Evolutionary conservation across 1,140 invertebrate genomes (phyloP), one percentile per base, ranked within the genome.

Genomic region (Ostrea denselamellosa): DNA sequence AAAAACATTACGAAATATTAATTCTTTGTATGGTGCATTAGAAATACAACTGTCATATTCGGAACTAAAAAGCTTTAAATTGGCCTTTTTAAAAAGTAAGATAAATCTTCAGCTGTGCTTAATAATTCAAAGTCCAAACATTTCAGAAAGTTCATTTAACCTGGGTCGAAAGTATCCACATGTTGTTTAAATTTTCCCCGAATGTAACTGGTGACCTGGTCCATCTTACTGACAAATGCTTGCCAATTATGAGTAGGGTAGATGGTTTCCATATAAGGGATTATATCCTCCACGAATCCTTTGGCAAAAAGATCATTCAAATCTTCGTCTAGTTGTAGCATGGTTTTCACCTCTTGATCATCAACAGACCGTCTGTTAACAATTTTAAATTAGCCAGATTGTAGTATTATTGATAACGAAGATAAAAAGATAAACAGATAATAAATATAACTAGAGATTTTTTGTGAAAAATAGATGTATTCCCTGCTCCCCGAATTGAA

Each of bases 271-370:
- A 89, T 25, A 85, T 54, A 51, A 0, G 85, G 88, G 44, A 89
- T 8, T n/a, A 89, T 28, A 62, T 89, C 88, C 53, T 89, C 88
- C 17, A 89, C 2, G 28, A 86, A 84, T 17, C 88, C 88, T 19
- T n/a, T 22, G 25, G 62, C 82, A 44, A 86, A 52, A 14, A 9
- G 65, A 9, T 68, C 34, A 17, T 51, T 9, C 4, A 83, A 3
- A 10, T 88, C 85, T 5, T 83, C 83, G 17, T 88, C 85, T 52
- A 86, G 8, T 51, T 86, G 83, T 22, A 88, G 44, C 52, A 86
- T 34, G n/a, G 56, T 25, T 28, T 52, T 65, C 14, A 88, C 85
- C 53, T 68, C 68, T 19, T 34, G 34, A 51, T 86, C 85, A 83
- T 88, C 85, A 28, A 88, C 34, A 28, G 14, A 25, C 28, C 85